Conservation (phyloP, 2,797 vertebrate species). For the Choloepus didactylus region DNA sequence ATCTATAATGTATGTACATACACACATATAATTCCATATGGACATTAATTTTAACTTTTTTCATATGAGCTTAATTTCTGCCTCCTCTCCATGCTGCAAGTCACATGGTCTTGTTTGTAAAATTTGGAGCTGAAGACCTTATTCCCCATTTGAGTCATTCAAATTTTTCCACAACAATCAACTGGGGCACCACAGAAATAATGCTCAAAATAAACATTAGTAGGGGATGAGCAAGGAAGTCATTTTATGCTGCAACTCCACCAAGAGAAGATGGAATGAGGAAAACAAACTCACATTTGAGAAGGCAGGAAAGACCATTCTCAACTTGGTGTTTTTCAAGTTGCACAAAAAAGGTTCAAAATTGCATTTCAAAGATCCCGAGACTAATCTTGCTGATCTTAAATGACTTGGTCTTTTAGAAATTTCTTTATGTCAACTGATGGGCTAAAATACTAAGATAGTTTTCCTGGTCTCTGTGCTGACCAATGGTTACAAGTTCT, state of each 20-base stretch:
- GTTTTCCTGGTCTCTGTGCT: background rate
- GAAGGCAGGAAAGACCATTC: background rate
- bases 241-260: background rate
- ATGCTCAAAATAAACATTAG: background rate
- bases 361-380: background rate
- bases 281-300: constrained; percentile 2
- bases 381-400: background rate
- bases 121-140: background rate
- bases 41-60: background rate
- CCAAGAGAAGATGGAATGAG: background rate
- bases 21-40: background rate
- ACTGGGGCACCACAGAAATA: constrained; percentile 9
- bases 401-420: background rate
- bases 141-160: constrained; percentile 6
- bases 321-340: constrained; percentile 16
- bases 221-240: background rate
- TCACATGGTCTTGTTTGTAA: constrained; percentile 58
- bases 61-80: background rate
- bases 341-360: background rate
- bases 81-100: background rate
- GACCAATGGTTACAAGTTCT: background rate
- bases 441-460: background rate
- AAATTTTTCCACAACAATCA: constrained; percentile 56
- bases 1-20: background rate
- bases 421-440: constrained; percentile 22